Evolutionary conservation across 1,140 invertebrate genomes (phyloP), one percentile per base, ranked within the genome.

Genomic region (Neotoxoptera formosana): DNA sequence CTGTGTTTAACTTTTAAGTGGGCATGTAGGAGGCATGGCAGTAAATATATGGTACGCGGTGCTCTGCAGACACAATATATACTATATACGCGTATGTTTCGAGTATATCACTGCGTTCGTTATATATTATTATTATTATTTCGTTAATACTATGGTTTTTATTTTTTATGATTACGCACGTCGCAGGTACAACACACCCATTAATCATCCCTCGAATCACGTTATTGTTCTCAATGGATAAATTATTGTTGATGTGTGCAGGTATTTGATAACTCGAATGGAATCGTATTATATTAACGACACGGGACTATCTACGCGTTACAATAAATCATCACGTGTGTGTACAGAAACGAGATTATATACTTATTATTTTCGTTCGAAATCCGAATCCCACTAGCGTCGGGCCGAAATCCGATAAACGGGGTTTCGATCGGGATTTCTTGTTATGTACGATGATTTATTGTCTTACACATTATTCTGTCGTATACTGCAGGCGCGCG

Each of bases 191-290:
- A 89, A 21, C 47, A 89, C 48, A 53, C n/a, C 36, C 87, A 89
- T 89, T 89, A 36, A 89, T 89, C 87, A 89, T 89, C 87, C 87
- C 87, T 17, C 23, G 87, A 56, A 88, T 88, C 48, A 56, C 48
- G 86, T 48, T 87, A 87, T 87, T 87, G 45, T 87, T 87, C 86
- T 48, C 86, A 34, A 36, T 34, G 48, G 87, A 53, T 89, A 89
- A 56, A 89, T 51, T 14, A 23, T 47, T 48, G 45, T 87, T 14
- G 9, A 25, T 25, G 83, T 25, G 60, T 67, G 60, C 47, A 25
- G 4, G 45, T 47, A n/a, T n/a, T 87, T 48, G 84, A 87, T 87
- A 87, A 87, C 47, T 48, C 45, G 45, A 48, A 17, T n/a, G 47
- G 47, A 87, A 30, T 86, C 30, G 45, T 48, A 45, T 87, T n/a